Base-by-base conservation (phyloP, 2,888 invertebrate species). In the Allophyes oxyacanthae region DNA sequence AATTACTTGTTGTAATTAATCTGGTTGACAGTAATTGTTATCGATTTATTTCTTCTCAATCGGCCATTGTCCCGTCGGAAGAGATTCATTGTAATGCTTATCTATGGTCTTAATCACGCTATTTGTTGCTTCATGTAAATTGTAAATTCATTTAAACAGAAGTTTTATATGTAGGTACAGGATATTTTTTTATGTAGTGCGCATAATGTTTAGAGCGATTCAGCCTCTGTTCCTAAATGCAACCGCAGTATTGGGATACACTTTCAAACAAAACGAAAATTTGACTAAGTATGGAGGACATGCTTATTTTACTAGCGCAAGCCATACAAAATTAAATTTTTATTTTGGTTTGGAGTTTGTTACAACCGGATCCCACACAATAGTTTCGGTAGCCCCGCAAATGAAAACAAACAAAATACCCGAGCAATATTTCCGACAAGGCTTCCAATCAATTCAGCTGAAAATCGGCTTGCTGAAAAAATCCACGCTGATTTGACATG, bases 391-490 rank as follows among this genome's bases (percentile, higher is more conserved):
- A 20, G 20, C 4, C 4, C 20, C 20, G 4, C 20, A 4, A 20
- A 20, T 20, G 4, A 20, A 52, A 51, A 20, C 13, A 40, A 50
- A 64, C 30, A 60, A 54, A 69, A 55, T 48, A 53, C 11, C 1
- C 7, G 6, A 44, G 26, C 38, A 50, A 70, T 75, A 61, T 75
- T 71, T 54, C 41, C 56, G 26, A 4, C 7, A 40, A 30, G 32
- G 53, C 33, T 46, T 50, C 45, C 75, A 67, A 73, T 75, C 67
- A 64, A 75, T 73, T 72, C 49, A 33, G 56, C 59, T 57, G 62
- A 40, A 64, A 60, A 72, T 59, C 56, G 46, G 57, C 59, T 72
- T 59, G 52, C 62, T 37, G 55, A 56, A 58, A 71, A 52, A 64
- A 72, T 54, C 68, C 57, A 44, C 37, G 37, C 34, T 44, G 59